Conservation (phyloP, 2,797 vertebrate species). For the Eulemur mongoz region DNA sequence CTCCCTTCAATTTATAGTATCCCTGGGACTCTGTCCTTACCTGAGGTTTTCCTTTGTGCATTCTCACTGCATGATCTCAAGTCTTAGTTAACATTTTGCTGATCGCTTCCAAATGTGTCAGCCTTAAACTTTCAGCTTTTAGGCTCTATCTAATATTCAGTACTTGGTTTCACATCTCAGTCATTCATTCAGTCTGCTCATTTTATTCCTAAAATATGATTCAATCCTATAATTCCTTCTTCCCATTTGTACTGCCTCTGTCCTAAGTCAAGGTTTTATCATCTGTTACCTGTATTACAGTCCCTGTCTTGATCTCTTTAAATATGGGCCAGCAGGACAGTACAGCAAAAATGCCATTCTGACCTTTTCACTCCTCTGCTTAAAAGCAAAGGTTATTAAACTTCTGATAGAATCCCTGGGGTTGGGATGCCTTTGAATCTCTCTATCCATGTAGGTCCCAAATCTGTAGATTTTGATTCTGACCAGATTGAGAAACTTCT, state of each 20-base stretch:
- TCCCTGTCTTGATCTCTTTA: neutral
- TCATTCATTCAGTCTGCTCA: neutral
- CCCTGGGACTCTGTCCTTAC: neutral
- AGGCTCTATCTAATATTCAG: neutral
- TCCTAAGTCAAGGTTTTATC: neutral
- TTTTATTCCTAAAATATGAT: neutral
- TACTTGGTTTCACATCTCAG: neutral
- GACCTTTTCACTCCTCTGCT: neutral
- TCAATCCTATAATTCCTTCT: neutral
- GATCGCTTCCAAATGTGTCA: neutral
- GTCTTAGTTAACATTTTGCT: neutral
- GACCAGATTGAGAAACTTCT: neutral
- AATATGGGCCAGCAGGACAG: neutral
- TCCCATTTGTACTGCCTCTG: neutral
- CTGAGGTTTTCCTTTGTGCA: neutral
- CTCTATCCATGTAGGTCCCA: neutral
- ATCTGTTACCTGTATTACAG: neutral
- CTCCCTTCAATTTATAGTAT: neutral
- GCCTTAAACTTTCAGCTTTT: neutral
- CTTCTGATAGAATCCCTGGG: neutral
- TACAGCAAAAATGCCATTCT: neutral
- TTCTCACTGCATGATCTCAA: neutral
- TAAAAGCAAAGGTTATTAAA: neutral
- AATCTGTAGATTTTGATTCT: neutral
- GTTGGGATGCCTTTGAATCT: neutral